Evolutionary conservation across 2,113 vertebrate genomes (phyloP).

Genomic region (Pica pica): DNA sequence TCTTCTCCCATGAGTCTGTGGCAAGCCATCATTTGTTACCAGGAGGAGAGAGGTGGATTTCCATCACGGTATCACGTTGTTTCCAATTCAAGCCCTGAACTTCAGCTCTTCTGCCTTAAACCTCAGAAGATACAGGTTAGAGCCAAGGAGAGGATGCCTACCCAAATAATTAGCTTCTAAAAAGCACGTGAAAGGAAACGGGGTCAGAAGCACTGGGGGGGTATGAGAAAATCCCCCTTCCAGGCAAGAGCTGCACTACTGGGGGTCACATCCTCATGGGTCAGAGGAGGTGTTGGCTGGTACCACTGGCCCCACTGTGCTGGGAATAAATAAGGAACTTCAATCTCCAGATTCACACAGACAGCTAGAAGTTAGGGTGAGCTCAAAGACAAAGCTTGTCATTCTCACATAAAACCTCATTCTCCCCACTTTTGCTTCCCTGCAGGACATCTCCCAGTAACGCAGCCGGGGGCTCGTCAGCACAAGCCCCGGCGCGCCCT

Average conservation of each 20-base stretch:
- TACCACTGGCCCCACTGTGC: background rate
- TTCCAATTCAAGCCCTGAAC: background rate
- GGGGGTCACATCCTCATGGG: background rate
- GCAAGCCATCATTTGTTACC: background rate
- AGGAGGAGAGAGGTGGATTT: background rate
- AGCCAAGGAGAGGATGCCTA: background rate
- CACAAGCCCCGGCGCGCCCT: too few relatives aligned
- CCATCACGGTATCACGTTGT: accelerated
- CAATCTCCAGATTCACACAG: background rate
- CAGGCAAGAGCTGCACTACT: background rate
- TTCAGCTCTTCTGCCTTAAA: background rate
- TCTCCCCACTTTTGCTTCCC: background rate
- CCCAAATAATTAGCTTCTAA: background rate
- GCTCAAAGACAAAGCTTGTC: background rate
- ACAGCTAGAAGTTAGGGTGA: background rate
- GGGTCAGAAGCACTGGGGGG: background rate
- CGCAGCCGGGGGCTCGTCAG: too few relatives aligned
- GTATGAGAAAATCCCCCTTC: background rate
- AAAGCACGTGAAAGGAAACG: background rate
- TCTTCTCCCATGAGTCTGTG: background rate
- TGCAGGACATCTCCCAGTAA: background rate
- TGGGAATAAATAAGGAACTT: background rate
- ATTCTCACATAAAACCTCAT: background rate
- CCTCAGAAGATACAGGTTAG: background rate
- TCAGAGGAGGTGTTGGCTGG: background rate